These are phyloP conservation scores for Oreochromis tanganicae DNA, from an alignment of 2,113 vertebrate genomes.

Conservation along the genomic window DNA sequence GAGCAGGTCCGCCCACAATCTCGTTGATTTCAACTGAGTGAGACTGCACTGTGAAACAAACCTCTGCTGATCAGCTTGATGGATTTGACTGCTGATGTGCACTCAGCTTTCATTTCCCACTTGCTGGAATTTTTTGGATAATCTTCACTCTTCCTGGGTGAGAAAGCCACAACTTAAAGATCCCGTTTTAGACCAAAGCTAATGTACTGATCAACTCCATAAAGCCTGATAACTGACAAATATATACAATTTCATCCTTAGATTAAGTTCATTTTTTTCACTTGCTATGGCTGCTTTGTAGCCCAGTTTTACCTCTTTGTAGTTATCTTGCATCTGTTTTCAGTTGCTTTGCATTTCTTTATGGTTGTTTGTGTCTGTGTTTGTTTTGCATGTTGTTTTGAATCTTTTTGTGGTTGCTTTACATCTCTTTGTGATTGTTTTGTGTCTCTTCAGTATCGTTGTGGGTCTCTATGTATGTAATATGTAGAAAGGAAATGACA, in stretches of 20 bases:
- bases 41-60: neutral
- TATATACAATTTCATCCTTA: neutral
- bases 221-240: neutral
- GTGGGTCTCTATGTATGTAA: neutral
- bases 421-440: neutral
- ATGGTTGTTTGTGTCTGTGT: neutral
- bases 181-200: neutral
- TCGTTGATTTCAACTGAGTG: slow-evolving; percentile 17
- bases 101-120: neutral
- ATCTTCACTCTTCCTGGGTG: neutral
- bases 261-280: neutral
- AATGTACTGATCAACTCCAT: neutral
- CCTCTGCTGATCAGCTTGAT: neutral
- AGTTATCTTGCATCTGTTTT: neutral
- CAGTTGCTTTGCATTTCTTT: neutral
- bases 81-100: slow-evolving; percentile 1
- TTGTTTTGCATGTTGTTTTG: neutral
- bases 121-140: neutral
- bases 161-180: neutral
- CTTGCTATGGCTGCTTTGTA: neutral
- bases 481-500: neutral
- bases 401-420: neutral
- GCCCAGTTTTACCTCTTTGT: neutral
- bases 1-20: neutral
- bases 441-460: neutral